Evolutionary conservation across 1,140 invertebrate genomes (phyloP).

Genomic region (Zaprionus ghesquierei): DNA sequence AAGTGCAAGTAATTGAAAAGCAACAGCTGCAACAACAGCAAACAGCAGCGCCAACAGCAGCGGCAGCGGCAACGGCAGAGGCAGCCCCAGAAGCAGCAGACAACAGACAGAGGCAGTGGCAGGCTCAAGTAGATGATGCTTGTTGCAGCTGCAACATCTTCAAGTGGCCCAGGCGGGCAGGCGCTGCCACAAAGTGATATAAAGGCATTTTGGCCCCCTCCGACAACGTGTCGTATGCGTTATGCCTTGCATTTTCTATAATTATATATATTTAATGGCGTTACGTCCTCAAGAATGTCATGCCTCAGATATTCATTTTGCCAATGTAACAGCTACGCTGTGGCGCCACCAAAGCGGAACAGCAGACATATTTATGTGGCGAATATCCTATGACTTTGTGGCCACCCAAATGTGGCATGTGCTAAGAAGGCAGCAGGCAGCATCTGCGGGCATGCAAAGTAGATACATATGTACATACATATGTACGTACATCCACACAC

Average conservation of each 20-base stretch:
- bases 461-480: too few relatives aligned
- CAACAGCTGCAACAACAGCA: constrained; percentile 18
- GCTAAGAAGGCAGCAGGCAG: too few relatives aligned
- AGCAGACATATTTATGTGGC: too few relatives aligned
- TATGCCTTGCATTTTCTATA: constrained; percentile 37
- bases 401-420: too few relatives aligned
- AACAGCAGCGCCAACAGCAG: too few relatives aligned
- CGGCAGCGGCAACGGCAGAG: constrained; percentile 4
- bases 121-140: constrained; percentile 33
- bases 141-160: constrained; percentile 37
- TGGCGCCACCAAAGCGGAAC: background rate
- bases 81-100: background rate
- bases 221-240: constrained; percentile 62
- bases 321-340: background rate
- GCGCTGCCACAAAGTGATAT: constrained; percentile 7
- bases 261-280: constrained; percentile 62
- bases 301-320: constrained; percentile 62
- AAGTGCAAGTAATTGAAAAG: constrained; percentile 69
- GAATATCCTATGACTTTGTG: too few relatives aligned
- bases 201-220: constrained; percentile 17
- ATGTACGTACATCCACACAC: too few relatives aligned
- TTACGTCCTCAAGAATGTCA: constrained; percentile 50
- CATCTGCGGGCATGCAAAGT: too few relatives aligned
- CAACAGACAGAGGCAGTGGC: background rate
- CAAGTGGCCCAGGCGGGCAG: constrained; percentile 15